These are phyloP conservation scores for Thaumatotibia leucotreta DNA, from an alignment of 1,140 invertebrate genomes.

Conservation along the genomic window DNA sequence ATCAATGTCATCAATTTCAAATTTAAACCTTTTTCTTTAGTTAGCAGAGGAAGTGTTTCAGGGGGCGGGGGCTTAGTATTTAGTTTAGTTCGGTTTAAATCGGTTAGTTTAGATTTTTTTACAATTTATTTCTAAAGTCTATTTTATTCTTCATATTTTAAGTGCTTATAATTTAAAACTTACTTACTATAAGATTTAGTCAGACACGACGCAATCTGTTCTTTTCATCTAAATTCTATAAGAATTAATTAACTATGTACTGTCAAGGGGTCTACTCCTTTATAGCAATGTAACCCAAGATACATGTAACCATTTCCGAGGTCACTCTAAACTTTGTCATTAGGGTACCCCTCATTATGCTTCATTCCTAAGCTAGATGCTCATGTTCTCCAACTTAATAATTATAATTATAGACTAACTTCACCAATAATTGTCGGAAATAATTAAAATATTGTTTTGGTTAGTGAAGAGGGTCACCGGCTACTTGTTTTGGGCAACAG, in stretches of 20 bases:
- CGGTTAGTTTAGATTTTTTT: no score
- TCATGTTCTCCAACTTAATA: constrained; percentile 30
- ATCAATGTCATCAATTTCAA: background rate
- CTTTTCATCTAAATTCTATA: background rate
- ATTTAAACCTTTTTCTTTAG: background rate
- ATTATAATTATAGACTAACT: constrained; percentile 33
- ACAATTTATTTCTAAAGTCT: no score
- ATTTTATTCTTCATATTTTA: background rate
- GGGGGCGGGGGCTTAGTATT: no score
- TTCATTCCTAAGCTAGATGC: constrained; percentile 10
- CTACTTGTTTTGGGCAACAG: constrained; percentile 21
- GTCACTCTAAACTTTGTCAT: background rate
- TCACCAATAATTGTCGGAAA: constrained; percentile 27
- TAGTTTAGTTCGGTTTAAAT: no score
- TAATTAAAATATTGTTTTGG: constrained; percentile 45
- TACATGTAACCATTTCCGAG: background rate
- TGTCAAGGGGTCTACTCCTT: background rate
- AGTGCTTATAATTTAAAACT: background rate
- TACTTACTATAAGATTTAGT: background rate
- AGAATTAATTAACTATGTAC: background rate
- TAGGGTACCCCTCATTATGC: background rate
- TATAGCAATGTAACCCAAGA: background rate
- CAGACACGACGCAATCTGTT: background rate
- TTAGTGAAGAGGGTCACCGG: constrained; percentile 23
- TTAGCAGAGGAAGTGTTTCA: no score